Conservation (phyloP, 2,888 invertebrate species). For the Cantharis lateralis region DNA sequence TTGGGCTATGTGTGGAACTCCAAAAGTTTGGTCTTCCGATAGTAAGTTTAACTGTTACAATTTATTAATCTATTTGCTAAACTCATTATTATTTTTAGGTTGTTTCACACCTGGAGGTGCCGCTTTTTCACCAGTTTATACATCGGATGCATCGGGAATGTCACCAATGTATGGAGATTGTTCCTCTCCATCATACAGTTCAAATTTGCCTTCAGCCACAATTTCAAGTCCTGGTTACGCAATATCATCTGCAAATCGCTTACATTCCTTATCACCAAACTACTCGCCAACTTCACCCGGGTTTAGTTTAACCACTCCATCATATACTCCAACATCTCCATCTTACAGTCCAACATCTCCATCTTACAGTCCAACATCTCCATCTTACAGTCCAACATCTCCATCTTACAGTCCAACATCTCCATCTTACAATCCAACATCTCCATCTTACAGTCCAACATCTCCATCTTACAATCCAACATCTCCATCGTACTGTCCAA, state of each 20-base stretch:
- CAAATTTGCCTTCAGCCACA: constrained; percentile 68
- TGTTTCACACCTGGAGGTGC: constrained; percentile 98
- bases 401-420: neutral
- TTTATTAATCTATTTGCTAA: constrained; percentile 13
- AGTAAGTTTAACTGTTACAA: constrained; percentile 56
- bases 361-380: neutral
- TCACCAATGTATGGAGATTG: constrained; percentile 83
- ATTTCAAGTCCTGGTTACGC: constrained; percentile 68
- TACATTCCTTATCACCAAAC: constrained; percentile 55
- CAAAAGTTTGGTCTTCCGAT: constrained; percentile 82
- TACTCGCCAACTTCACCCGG: constrained; percentile 66
- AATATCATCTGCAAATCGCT: constrained; percentile 48
- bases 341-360: constrained; percentile 60
- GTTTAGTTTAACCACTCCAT: constrained; percentile 54
- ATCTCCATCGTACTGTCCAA: constrained; percentile 68
- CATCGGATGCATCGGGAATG: constrained; percentile 77
- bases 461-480: constrained; percentile 77
- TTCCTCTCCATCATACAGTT: constrained; percentile 70
- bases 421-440: neutral
- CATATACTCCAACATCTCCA: constrained; percentile 67
- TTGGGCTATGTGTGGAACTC: constrained; percentile 83
- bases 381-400: neutral
- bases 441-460: constrained; percentile 59
- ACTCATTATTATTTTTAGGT: constrained; percentile 62
- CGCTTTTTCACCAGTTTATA: constrained; percentile 97